A percentile compares a stretch with the other conserved stretches of the same genome.
Conservation (phyloP, 2,888 invertebrate genomes). For the Cantharis flavilabris region DNA sequence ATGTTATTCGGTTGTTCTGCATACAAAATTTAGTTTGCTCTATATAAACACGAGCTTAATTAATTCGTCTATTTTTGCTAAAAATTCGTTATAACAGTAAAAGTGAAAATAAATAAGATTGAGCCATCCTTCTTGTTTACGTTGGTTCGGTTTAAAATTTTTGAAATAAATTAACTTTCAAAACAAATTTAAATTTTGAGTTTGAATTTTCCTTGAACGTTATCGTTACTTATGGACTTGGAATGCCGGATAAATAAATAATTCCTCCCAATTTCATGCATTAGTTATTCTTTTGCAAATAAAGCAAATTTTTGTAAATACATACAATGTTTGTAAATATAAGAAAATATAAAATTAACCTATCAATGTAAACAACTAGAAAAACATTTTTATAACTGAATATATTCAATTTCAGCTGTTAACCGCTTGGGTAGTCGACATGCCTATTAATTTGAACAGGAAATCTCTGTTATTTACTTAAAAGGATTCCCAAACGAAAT, state of each 20-base stretch:
- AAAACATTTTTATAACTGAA: not conserved
- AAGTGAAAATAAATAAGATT: not conserved
- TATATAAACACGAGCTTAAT: too few species aligned
- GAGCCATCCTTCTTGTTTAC: not conserved
- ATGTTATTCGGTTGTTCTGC: too few species aligned
- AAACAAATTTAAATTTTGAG: not conserved
- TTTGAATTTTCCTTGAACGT: not conserved
- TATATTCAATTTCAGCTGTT: not conserved
- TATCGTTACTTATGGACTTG: not conserved
- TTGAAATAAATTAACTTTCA: not conserved
- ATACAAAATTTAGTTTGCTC: too few species aligned
- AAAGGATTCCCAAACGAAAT: too few species aligned
- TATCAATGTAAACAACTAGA: not conserved
- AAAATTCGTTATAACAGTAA: not conserved
- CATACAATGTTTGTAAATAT: not conserved
- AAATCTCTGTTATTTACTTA: too few species aligned
- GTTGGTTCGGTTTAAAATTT: too few species aligned
- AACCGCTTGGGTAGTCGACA: not conserved
- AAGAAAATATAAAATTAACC: not conserved
- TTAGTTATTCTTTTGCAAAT: not conserved
- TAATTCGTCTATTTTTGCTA: not conserved
- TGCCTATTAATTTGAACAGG: not conserved
- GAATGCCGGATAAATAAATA: not conserved
- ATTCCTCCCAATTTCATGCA: not conserved
- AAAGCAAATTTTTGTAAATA: not conserved